A percentile compares a stretch with the other conserved stretches of the same genome.
phyloP scores from a whole-genome alignment of 2,888 invertebrate species.

The Meghimatium bilineatum region DNA sequence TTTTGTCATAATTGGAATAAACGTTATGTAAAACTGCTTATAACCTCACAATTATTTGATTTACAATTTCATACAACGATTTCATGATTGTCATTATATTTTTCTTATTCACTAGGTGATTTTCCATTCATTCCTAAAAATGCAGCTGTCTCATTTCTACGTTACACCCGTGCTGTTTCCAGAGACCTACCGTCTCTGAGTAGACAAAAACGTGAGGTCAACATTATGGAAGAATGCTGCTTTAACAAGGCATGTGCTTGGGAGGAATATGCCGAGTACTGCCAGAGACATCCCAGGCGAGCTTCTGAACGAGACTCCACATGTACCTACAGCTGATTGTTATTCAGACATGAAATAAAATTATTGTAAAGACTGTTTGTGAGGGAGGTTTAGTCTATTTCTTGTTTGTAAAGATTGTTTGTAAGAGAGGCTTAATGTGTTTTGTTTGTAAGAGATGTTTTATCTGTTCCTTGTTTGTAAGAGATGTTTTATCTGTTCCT shows the following conservation, averaged over 20 bases:
- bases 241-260: constrained; percentile 57
- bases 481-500: too few species aligned
- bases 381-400: not conserved
- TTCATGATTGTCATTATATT: not conserved
- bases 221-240: constrained; percentile 60
- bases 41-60: too few species aligned
- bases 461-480: too few species aligned
- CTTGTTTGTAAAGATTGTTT: not conserved
- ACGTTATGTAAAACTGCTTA: not conserved
- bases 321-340: constrained; percentile 46
- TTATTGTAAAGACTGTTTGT: not conserved
- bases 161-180: not conserved
- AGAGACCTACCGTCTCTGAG: not conserved
- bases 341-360: not conserved
- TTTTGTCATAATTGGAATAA: not conserved
- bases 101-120: not conserved
- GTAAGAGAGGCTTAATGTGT: not conserved
- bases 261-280: constrained; percentile 60
- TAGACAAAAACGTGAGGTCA: constrained; percentile 34
- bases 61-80: too few species aligned
- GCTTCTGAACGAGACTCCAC: constrained; percentile 35
- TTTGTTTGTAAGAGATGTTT: too few species aligned
- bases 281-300: constrained; percentile 53
- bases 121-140: constrained; percentile 44
- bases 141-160: constrained; percentile 40